Evolutionary conservation across 37 sponge, comb jelly and placozoan genomes (phyloP).

Genomic region (Spongia lamella): DNA sequence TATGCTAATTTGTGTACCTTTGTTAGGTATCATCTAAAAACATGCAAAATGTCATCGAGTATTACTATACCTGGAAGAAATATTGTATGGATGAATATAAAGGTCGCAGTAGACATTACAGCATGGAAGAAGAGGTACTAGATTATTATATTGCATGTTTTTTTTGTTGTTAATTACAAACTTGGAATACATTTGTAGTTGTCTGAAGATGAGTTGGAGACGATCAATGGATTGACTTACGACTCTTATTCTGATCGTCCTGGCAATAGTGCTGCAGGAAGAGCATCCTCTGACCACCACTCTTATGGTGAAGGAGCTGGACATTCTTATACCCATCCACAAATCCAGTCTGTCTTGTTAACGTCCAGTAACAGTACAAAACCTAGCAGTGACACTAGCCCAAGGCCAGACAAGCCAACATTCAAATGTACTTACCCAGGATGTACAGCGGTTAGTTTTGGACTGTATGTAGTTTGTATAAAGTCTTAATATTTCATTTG

Average conservation of each 20-base stretch:
- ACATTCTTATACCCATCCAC: too few relatives aligned
- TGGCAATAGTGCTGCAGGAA: too few relatives aligned
- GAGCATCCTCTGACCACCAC: too few relatives aligned
- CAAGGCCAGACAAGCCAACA: background rate
- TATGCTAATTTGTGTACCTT: too few relatives aligned
- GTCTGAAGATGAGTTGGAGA: slow-evolving; percentile 1
- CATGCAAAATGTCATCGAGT: slow-evolving; percentile 66
- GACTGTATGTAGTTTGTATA: background rate
- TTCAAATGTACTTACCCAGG: slow-evolving; percentile 19
- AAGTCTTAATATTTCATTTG: background rate
- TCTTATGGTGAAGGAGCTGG: too few relatives aligned
- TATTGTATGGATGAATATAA: slow-evolving; percentile 79
- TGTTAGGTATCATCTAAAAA: slow-evolving; percentile 24
- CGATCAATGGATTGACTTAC: too few relatives aligned
- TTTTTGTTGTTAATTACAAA: too few relatives aligned
- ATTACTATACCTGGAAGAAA: slow-evolving; percentile 92
- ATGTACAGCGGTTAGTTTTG: slow-evolving; percentile 7
- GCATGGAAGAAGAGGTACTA: slow-evolving; percentile 63
- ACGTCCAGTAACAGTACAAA: too few relatives aligned
- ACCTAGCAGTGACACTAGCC: too few relatives aligned
- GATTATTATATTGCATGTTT: background rate
- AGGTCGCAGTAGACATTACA: slow-evolving; percentile 73
- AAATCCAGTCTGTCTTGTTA: too few relatives aligned
- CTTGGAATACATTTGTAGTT: background rate
- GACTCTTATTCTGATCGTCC: too few relatives aligned